phyloP scores from a whole-genome alignment of 2,797 vertebrate genomes.

The Etheostoma perlongum region DNA sequence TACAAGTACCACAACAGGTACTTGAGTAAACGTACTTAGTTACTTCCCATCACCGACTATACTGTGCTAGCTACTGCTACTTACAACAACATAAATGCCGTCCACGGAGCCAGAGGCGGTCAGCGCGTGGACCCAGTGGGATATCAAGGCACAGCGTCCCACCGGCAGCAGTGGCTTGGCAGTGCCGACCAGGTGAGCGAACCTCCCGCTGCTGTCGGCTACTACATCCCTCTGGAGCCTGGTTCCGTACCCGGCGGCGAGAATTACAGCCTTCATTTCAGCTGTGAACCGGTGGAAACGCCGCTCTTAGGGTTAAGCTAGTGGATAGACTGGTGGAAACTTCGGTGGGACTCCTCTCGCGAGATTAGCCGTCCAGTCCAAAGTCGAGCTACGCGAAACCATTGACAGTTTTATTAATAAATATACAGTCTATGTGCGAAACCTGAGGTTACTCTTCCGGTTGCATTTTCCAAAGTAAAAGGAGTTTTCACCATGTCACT shows the following conservation, averaged over 20 bases:
- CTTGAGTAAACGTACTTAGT: background rate
- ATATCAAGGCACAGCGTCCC: constrained; percentile 75
- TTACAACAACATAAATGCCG: constrained; percentile 83
- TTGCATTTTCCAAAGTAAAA: constrained; percentile 21
- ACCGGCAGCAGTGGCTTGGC: constrained; percentile 88
- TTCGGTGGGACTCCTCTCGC: constrained; percentile 2
- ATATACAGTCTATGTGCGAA: background rate
- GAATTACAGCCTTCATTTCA: constrained; percentile 86
- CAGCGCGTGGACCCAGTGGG: constrained; percentile 85
- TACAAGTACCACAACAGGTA: too few relatives aligned
- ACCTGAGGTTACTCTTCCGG: background rate
- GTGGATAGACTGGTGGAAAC: too few relatives aligned
- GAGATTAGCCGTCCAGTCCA: background rate
- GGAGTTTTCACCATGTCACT: too few relatives aligned
- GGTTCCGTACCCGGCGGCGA: constrained; percentile 89
- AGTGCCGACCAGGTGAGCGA: constrained; percentile 74
- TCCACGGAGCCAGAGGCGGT: constrained; percentile 66
- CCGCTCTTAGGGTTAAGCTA: rapidly evolving
- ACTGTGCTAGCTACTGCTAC: constrained; percentile 60
- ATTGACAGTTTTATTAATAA: too few relatives aligned
- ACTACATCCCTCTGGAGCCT: constrained; percentile 84
- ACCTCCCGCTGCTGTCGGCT: constrained; percentile 75
- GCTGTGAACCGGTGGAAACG: rapidly evolving
- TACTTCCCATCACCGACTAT: background rate
- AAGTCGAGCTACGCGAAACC: background rate